Evolutionary conservation across 2,888 invertebrate genomes (phyloP).

Genomic region (Leptura quadrifasciata): DNA sequence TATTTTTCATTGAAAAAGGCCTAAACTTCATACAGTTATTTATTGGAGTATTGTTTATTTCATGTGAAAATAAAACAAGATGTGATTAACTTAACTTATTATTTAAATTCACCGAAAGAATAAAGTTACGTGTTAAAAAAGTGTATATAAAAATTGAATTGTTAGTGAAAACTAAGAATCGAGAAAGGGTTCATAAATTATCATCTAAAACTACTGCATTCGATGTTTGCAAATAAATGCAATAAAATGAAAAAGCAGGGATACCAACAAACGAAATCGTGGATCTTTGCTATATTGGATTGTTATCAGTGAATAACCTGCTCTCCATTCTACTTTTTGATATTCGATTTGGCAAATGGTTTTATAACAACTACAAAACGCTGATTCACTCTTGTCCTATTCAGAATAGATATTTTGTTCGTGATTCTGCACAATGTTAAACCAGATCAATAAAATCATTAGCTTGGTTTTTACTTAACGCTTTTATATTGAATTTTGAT

Average conservation of each 20-base stretch:
- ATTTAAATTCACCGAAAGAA: too few species aligned
- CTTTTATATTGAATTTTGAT: neutral
- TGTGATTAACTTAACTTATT: too few species aligned
- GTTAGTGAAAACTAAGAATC: too few species aligned
- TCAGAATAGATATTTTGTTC: constrained; percentile 17
- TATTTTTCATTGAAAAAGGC: too few species aligned
- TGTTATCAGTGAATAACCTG: constrained; percentile 15
- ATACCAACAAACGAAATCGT: neutral
- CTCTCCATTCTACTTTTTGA: constrained; percentile 16
- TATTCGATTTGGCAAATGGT: constrained; percentile 29
- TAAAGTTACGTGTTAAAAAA: too few species aligned
- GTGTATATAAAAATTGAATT: too few species aligned
- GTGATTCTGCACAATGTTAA: constrained; percentile 13
- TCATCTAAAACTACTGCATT: neutral
- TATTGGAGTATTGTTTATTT: too few species aligned
- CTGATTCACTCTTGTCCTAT: constrained; percentile 9
- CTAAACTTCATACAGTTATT: too few species aligned
- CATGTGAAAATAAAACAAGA: too few species aligned
- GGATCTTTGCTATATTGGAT: constrained; percentile 25
- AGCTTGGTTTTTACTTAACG: constrained; percentile 17
- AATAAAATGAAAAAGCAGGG: neutral
- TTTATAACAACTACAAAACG: constrained; percentile 26
- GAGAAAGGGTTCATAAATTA: neutral
- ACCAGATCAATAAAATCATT: constrained; percentile 22
- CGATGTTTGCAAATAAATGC: neutral